phyloP scores from a whole-genome alignment of 2,888 invertebrate species.

The Resseliella maxima region DNA sequence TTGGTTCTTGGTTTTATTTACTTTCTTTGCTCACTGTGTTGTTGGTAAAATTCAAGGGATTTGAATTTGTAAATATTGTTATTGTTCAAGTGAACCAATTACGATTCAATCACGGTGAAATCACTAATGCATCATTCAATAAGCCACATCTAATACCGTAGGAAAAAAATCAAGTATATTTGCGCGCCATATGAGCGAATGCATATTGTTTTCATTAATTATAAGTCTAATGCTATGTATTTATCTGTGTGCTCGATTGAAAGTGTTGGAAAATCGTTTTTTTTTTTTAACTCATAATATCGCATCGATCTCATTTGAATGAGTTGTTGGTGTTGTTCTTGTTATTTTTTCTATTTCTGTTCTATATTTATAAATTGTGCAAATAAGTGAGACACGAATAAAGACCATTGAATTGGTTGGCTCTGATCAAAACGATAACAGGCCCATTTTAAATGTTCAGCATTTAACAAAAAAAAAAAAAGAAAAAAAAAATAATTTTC shows the following conservation, averaged over 20 bases:
- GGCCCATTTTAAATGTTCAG: not conserved
- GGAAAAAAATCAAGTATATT: not conserved
- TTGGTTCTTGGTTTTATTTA: not conserved
- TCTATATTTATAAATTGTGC: slow-evolving; percentile 4
- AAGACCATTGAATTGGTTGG: not conserved
- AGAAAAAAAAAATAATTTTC: too few relatives aligned
- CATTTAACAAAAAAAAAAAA: too few relatives aligned
- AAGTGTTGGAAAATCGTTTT: not conserved
- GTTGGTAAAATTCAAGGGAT: too few relatives aligned
- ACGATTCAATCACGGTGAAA: slow-evolving; percentile 11
- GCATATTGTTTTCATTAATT: slow-evolving; percentile 41
- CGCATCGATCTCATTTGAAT: slow-evolving; percentile 33
- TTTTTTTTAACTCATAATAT: not conserved
- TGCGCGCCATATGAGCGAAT: not conserved
- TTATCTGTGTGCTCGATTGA: not conserved
- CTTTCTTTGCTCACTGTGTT: too few relatives aligned
- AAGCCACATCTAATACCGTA: not conserved
- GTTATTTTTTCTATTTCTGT: not conserved
- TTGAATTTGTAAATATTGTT: too few relatives aligned
- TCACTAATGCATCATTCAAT: slow-evolving; percentile 13
- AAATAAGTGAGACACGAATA: not conserved
- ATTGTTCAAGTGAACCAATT: not conserved
- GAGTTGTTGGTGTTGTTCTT: too few relatives aligned
- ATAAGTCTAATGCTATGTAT: not conserved
- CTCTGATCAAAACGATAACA: slow-evolving; percentile 16